phyloP scores from a whole-genome alignment of 2,888 invertebrate genomes.

The Notodonta ziczac region DNA sequence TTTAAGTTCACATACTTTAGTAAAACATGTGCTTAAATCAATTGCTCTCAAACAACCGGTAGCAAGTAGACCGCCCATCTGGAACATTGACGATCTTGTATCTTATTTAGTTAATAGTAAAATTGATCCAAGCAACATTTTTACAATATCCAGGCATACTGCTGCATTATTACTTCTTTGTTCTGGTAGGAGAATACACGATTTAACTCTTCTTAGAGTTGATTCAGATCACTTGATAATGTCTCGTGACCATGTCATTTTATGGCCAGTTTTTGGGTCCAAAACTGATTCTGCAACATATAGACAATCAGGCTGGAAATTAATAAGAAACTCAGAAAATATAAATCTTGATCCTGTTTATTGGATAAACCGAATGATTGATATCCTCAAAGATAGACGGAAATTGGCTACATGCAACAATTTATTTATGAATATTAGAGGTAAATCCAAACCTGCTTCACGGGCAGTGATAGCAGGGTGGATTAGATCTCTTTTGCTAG shows the following conservation, averaged over 20 bases:
- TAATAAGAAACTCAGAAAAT: slow-evolving; percentile 6
- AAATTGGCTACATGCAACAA: not conserved
- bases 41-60: slow-evolving; percentile 6
- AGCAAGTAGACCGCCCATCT: not conserved
- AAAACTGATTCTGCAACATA: slow-evolving; percentile 26
- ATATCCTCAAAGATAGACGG: slow-evolving; percentile 8
- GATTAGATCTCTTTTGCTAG: slow-evolving; percentile 19
- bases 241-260: slow-evolving; percentile 5
- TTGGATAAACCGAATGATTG: slow-evolving; percentile 18
- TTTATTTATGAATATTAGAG: slow-evolving; percentile 28
- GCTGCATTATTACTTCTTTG: slow-evolving; percentile 23
- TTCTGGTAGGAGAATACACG: slow-evolving; percentile 33
- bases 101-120: slow-evolving; percentile 7
- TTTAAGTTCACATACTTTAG: slow-evolving; percentile 13
- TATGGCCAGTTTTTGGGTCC: slow-evolving; percentile 33
- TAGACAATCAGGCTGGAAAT: slow-evolving; percentile 30
- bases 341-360: slow-evolving; percentile 15
- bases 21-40: slow-evolving; percentile 15
- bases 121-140: slow-evolving; percentile 15
- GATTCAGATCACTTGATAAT: not conserved
- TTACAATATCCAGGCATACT: slow-evolving; percentile 20
- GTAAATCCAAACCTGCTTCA: slow-evolving; percentile 23
- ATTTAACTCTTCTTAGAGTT: slow-evolving; percentile 29
- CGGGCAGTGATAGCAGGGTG: slow-evolving; percentile 27
- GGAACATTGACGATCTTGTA: slow-evolving; percentile 14